These are phyloP conservation scores for Nyctereutes procyonoides DNA, from an alignment of 2,113 vertebrate species.

Conservation along the genomic window DNA sequence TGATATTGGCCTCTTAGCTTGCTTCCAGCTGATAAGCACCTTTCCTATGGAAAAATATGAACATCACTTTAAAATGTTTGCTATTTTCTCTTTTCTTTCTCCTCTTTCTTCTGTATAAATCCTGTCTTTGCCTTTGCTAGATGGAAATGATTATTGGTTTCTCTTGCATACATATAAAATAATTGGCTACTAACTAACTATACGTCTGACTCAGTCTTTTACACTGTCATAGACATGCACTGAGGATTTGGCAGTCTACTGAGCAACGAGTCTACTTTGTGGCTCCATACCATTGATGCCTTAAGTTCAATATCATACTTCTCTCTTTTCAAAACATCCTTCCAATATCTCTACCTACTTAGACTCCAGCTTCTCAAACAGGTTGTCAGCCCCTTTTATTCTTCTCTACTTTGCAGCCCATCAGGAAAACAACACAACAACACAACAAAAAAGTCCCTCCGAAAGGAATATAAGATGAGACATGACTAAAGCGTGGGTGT, in stretches of 20 bases:
- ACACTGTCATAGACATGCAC: not conserved
- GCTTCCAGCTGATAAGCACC: not conserved
- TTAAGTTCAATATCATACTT: not conserved
- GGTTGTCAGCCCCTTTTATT: not conserved
- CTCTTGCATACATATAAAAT: not conserved
- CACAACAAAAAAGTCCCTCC: not conserved
- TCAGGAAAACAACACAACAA: not conserved
- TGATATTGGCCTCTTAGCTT: not conserved
- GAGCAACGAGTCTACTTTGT: not conserved
- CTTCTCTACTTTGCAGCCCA: not conserved
- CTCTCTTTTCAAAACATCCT: not conserved
- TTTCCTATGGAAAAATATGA: not conserved
- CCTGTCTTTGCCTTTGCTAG: not conserved
- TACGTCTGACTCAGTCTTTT: not conserved
- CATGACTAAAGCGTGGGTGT: not conserved
- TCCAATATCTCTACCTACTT: not conserved
- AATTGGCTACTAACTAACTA: not conserved
- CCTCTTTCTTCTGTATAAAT: not conserved
- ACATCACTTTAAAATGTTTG: not conserved
- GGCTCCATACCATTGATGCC: not conserved
- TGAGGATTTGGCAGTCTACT: not conserved
- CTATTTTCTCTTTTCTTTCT: not conserved
- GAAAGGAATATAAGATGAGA: not conserved
- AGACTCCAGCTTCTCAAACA: not conserved
- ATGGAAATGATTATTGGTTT: not conserved